phyloP scores from a whole-genome alignment of 2,888 invertebrate species.

The Drosophila austrosaltans region DNA sequence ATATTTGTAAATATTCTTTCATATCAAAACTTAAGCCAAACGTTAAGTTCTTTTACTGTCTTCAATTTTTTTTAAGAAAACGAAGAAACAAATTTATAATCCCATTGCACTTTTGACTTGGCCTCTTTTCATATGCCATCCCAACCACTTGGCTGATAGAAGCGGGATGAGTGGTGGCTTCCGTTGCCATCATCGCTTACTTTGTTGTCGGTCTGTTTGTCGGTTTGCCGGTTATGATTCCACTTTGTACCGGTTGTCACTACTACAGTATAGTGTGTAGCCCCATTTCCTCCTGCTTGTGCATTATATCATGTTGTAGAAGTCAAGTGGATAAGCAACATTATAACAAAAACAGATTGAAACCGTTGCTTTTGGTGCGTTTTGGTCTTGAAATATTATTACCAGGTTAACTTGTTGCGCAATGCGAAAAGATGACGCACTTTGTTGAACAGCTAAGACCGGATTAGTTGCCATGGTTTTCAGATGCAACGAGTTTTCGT shows the following conservation, averaged over 20 bases:
- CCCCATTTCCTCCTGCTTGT: slow-evolving; percentile 63
- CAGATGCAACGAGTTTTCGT: slow-evolving; percentile 18
- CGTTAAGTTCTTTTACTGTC: neutral
- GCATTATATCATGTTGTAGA: slow-evolving; percentile 52
- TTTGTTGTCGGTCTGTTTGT: neutral
- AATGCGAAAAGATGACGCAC: slow-evolving; percentile 15
- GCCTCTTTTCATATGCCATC: neutral
- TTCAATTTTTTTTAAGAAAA: neutral
- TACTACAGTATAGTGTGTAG: slow-evolving; percentile 38
- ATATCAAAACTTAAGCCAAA: neutral
- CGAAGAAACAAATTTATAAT: neutral
- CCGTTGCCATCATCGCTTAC: slow-evolving; percentile 11
- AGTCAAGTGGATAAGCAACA: slow-evolving; percentile 67
- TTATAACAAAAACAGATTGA: slow-evolving; percentile 39
- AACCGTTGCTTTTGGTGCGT: slow-evolving; percentile 28
- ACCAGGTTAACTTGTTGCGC: slow-evolving; percentile 22
- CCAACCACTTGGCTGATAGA: neutral
- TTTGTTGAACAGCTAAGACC: neutral
- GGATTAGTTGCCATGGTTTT: slow-evolving; percentile 9
- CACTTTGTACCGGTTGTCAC: slow-evolving; percentile 53
- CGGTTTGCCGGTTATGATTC: slow-evolving; percentile 10
- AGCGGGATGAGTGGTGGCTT: slow-evolving; percentile 1
- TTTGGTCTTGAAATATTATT: slow-evolving; percentile 17
- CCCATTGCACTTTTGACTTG: slow-evolving; percentile 9
- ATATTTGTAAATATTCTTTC: too few species aligned